These are phyloP conservation scores for Poecilia latipinna DNA, from an alignment of 2,113 vertebrate genomes.

Conservation along the genomic window DNA sequence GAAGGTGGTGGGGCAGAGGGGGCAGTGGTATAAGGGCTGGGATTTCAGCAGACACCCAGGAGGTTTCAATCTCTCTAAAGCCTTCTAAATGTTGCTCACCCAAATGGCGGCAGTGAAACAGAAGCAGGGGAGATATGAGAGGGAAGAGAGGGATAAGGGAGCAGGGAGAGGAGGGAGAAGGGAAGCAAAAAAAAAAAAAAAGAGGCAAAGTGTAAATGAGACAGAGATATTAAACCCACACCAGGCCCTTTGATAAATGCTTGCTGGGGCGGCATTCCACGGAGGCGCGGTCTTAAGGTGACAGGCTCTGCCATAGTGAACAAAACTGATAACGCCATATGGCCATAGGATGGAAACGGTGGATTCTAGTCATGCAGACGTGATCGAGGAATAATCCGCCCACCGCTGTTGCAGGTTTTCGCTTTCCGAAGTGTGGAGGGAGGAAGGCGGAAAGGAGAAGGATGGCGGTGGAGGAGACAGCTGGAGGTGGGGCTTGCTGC, in stretches of 20 bases:
- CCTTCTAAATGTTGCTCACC: conserved; percentile 34
- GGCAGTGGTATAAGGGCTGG: conserved; percentile 17
- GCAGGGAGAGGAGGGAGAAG: not conserved
- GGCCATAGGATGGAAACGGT: conserved; percentile 48
- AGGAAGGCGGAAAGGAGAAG: conserved; percentile 9
- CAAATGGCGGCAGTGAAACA: conserved; percentile 34
- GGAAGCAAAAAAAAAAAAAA: conserved; percentile 14
- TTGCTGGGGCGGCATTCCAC: conserved; percentile 59
- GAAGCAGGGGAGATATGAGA: conserved; percentile 16
- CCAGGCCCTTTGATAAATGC: conserved; percentile 67
- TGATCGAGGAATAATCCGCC: conserved; percentile 65
- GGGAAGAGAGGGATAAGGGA: conserved; percentile 15
- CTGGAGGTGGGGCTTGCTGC: conserved; percentile 32
- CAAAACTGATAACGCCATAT: conserved; percentile 73
- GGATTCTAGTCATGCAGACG: conserved; percentile 62
- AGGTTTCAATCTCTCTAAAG: conserved; percentile 33
- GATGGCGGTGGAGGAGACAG: conserved; percentile 6
- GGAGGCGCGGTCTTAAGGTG: conserved; percentile 72
- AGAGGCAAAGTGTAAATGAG: conserved; percentile 36
- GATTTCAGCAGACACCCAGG: conserved; percentile 27
- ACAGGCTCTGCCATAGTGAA: conserved; percentile 64
- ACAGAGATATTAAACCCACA: conserved; percentile 61
- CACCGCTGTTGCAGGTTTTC: conserved; percentile 49
- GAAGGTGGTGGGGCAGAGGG: conserved; percentile 2
- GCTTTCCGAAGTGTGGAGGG: conserved; percentile 42